Percentiles rank a stretch among this genome's conserved stretches.
phyloP scores from a whole-genome alignment of 2,113 vertebrate genomes.

The Rhinichthys klamathensis region DNA sequence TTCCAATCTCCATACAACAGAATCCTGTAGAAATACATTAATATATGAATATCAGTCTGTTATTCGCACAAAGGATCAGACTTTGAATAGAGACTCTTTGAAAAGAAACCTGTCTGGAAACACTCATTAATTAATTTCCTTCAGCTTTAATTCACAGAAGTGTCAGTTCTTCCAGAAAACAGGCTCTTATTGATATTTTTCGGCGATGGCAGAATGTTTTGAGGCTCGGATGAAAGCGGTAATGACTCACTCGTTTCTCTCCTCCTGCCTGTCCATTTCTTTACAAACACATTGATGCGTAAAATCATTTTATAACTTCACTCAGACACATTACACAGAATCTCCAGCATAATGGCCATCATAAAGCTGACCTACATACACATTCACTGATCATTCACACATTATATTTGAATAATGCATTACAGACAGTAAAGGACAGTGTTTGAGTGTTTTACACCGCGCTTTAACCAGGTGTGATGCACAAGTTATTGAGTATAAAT shows the following conservation, averaged over 20 bases:
- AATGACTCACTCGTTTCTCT: slow-evolving; percentile 13
- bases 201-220: background rate
- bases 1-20: background rate
- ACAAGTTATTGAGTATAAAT: background rate
- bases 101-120: background rate
- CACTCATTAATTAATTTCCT: background rate
- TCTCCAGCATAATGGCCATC: background rate
- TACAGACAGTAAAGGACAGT: background rate
- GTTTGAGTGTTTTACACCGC: background rate
- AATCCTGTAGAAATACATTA: background rate
- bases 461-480: background rate
- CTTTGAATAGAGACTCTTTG: background rate
- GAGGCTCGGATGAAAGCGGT: background rate
- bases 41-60: background rate
- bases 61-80: background rate
- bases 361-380: slow-evolving; percentile 24
- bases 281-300: background rate
- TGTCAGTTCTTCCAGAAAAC: background rate
- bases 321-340: background rate
- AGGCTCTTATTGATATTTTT: background rate
- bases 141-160: background rate
- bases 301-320: slow-evolving; percentile 12
- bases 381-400: background rate
- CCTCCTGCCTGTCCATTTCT: background rate
- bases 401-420: background rate